Base-by-base conservation (phyloP, 2,888 invertebrate species). In the Agonopterix subpropinquella region DNA sequence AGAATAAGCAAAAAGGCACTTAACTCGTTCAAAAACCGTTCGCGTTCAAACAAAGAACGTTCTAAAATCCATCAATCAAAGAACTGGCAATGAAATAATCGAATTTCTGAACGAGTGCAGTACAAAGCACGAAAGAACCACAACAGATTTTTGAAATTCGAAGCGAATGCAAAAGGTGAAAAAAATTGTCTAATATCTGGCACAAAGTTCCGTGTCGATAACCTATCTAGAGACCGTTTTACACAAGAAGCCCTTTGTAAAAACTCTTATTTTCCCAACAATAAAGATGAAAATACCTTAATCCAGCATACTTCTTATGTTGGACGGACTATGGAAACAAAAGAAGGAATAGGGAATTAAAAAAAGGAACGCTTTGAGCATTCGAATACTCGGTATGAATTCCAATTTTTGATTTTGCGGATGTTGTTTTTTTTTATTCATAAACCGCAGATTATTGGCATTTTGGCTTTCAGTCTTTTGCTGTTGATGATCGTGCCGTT, bases 31-130 rank as follows among this genome's bases (percentile, higher is more conserved):
- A 62, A 64, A 76, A 77, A 74, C 76, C 77, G 68, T 71, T 67
- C 70, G 56, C 61, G 59, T 53, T 51, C 58, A 59, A 65, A 72
- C 68, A 76, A 72, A 73, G 72, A 68, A 72, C 75, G 78, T 73
- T 71, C 81, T 80, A 84, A 86, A 76, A 79, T 73, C 72, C 81
- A 81, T 84, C 86, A 86, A 88, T 87, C 87, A 85, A 82, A 87
- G 85, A 78, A 80, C 76, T 76, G 77, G 77, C 73, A 77, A 80
- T 77, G 80, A 75, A 77, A 82, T 85, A 84, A 85, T 85, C 83
- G 79, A 80, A 84, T 85, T 80, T 73, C 71, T 75, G 75, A 81
- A 79, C 78, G 77, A 80, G 78, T 71, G 77, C 77, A 75, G 80
- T 75, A 78, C 84, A 85, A 86, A 86, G 81, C 73, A 75, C 70